Base-by-base conservation (phyloP, 2,888 invertebrate genomes). In the Busseola fusca region DNA sequence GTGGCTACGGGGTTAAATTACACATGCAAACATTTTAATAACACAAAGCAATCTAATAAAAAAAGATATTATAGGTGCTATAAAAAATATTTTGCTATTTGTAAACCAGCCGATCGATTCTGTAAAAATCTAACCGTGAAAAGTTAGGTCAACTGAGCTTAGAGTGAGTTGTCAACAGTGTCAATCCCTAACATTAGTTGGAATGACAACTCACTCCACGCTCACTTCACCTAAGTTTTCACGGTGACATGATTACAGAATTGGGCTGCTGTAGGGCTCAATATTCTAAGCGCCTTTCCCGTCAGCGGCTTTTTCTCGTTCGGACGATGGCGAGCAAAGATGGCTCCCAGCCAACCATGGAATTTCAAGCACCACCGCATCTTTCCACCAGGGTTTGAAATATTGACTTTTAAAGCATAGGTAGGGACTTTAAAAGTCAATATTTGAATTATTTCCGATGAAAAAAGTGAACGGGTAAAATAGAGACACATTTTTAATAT, bases 281-380 rank as follows among this genome's bases (percentile, higher is more conserved):
- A 50, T 27, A 52, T 64, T 76, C 59, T 79, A 64, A 10, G 42
- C 50, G 52, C 30, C 25, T 54, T 67, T 64, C 14, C 63, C 42
- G 71, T 54, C 64, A 64, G 66, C 76, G 59, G 59, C 58, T 63
- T 64, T 78, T 45, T 59, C 67, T 76, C 62, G 67, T 78, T 76
- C 54, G 72, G 65, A 72, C 68, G 80, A 80, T 81, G 67, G 68
- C 64, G 64, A 65, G 16, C 60, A 50, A 64, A 76, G 64, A 78
- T 78, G 78, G 78, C 78, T 72, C 67, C n/a, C 62, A 68, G 78
- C 78, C 78, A 78, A 81, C 67, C 67, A 76, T 72, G 50, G 78
- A 56, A 52, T 66, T 79, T 72, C 67, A 72, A 72, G 68, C 72
- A 66, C 64, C 52, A 72, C 52, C 59, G 64, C 66, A 30, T 76